phyloP scores from a whole-genome alignment of 2,888 invertebrate species.

The Apeira syringaria region DNA sequence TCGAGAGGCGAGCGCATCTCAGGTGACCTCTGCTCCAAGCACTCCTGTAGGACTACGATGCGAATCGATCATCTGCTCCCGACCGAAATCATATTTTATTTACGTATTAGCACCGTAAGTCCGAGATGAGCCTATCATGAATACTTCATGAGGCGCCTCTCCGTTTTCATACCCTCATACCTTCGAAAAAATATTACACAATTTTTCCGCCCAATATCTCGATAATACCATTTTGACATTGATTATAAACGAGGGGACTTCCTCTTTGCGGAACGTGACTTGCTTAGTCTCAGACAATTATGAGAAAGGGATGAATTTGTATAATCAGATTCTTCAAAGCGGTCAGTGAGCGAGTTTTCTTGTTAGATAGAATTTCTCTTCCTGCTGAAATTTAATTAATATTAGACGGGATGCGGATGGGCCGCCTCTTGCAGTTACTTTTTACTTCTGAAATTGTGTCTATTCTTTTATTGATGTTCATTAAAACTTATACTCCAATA shows the following conservation, averaged over 20 bases:
- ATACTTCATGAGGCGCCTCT: slow-evolving; percentile 31
- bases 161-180: slow-evolving; percentile 27
- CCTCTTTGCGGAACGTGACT: slow-evolving; percentile 48
- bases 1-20: slow-evolving; percentile 22
- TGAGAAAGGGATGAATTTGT: slow-evolving; percentile 47
- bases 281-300: slow-evolving; percentile 47
- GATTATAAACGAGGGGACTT: slow-evolving; percentile 44
- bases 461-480: too few relatives aligned
- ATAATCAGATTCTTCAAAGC: slow-evolving; percentile 48
- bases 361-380: slow-evolving; percentile 31
- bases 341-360: slow-evolving; percentile 40
- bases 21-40: slow-evolving; percentile 32
- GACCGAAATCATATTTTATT: slow-evolving; percentile 42
- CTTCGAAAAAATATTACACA: slow-evolving; percentile 33
- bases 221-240: slow-evolving; percentile 42
- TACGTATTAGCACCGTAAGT: slow-evolving; percentile 34
- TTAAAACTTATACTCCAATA: too few relatives aligned
- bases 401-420: slow-evolving; percentile 18
- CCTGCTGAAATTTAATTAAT: slow-evolving; percentile 24
- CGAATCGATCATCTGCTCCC: slow-evolving; percentile 44
- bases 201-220: slow-evolving; percentile 38
- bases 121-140: slow-evolving; percentile 36
- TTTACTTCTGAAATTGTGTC: slow-evolving; percentile 5
- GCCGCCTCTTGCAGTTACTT: slow-evolving; percentile 6
- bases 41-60: slow-evolving; percentile 20